Evolutionary conservation across 2,113 vertebrate species (phyloP).

Genomic region (Zosterops pallidus): DNA sequence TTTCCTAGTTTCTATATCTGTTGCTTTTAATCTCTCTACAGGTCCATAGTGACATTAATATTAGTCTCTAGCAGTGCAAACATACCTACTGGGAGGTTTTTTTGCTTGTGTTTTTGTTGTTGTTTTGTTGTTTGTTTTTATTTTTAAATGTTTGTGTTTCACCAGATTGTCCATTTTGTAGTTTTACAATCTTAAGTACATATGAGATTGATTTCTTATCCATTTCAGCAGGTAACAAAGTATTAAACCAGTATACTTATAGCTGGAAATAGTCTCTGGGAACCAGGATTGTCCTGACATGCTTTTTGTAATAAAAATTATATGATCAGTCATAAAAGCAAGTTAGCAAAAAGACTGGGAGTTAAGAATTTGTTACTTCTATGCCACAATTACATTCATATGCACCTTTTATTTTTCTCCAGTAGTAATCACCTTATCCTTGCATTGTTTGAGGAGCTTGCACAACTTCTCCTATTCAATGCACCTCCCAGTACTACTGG

Average conservation of each 20-base stretch:
- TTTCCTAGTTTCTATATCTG: fast-evolving
- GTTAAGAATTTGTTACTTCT: background rate
- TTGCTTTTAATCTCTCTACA: background rate
- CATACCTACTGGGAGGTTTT: fast-evolving
- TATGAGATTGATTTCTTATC: background rate
- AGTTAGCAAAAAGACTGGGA: background rate
- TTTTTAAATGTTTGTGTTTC: background rate
- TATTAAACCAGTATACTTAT: background rate
- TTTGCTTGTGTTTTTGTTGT: background rate
- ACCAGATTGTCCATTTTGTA: background rate
- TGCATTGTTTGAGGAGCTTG: background rate
- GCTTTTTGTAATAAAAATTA: background rate
- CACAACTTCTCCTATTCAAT: background rate
- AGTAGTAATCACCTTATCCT: background rate
- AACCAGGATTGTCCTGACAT: background rate
- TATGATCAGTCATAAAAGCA: background rate
- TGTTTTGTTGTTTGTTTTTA: background rate
- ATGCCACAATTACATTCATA: background rate
- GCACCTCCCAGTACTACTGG: fast-evolving
- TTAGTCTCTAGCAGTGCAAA: background rate
- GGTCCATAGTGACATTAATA: no score
- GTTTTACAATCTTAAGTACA: background rate
- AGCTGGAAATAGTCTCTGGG: background rate
- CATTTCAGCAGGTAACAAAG: background rate
- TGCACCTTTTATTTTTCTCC: background rate